Conservation (phyloP, 2,888 invertebrate species). For the Lepidocyrtoides sp. region DNA sequence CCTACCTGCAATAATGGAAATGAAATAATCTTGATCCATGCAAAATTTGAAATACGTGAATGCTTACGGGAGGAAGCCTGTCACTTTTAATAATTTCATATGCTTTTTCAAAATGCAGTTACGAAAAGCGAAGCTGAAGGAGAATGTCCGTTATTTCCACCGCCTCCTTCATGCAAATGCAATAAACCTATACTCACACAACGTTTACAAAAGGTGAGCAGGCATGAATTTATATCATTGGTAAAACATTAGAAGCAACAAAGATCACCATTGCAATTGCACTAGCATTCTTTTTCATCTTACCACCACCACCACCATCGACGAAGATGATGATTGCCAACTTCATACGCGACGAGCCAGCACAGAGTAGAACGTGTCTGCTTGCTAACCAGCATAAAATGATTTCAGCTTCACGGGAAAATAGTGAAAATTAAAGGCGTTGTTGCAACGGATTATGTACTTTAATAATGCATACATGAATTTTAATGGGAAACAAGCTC, state of each 20-base stretch:
- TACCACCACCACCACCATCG: neutral
- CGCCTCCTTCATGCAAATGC: too few species aligned
- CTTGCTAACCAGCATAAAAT: too few species aligned
- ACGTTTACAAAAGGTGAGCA: too few species aligned
- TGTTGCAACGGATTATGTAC: neutral
- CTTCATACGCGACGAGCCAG: too few species aligned
- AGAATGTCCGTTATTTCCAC: neutral
- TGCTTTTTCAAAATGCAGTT: slow-evolving; percentile 8
- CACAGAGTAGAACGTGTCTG: too few species aligned
- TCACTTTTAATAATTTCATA: slow-evolving; percentile 60
- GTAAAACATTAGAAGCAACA: slow-evolving; percentile 20
- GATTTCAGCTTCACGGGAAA: too few species aligned
- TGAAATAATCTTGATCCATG: slow-evolving; percentile 15
- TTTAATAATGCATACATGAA: neutral
- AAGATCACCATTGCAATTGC: slow-evolving; percentile 40
- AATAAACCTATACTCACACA: too few species aligned
- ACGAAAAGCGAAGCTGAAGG: neutral
- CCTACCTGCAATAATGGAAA: neutral
- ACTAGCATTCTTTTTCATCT: too few species aligned
- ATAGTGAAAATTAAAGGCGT: neutral
- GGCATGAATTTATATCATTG: too few species aligned
- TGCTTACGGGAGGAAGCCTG: slow-evolving; percentile 37
- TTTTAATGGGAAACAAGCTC: neutral
- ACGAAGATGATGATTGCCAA: neutral
- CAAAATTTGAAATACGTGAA: slow-evolving; percentile 6